These are phyloP conservation scores for Aporophyla lueneburgensis DNA, from an alignment of 2,888 invertebrate genomes.

Conservation along the genomic window DNA sequence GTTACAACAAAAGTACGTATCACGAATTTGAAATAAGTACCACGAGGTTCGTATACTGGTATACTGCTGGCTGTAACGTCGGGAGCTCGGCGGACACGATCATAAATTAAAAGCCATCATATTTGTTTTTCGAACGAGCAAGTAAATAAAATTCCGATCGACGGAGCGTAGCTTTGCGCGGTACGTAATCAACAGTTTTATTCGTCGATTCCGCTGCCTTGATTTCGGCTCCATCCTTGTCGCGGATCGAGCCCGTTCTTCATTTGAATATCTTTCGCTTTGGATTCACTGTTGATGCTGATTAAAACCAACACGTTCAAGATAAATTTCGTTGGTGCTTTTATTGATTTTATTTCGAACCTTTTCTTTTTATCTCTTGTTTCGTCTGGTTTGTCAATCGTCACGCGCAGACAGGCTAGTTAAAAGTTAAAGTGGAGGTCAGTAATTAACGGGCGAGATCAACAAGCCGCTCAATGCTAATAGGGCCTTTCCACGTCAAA, in stretches of 20 bases:
- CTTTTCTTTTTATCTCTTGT: constrained; percentile 46
- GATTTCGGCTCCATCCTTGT: constrained; percentile 81
- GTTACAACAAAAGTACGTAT: constrained; percentile 75
- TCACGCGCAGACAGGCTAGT: constrained; percentile 71
- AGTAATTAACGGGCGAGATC: constrained; percentile 89
- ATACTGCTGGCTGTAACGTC: constrained; percentile 75
- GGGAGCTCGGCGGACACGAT: constrained; percentile 77
- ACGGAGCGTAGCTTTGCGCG: constrained; percentile 86
- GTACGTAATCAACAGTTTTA: constrained; percentile 88
- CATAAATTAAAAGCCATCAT: constrained; percentile 89
- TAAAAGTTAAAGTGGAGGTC: constrained; percentile 83
- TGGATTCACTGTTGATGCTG: constrained; percentile 78
- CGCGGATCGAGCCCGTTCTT: constrained; percentile 77
- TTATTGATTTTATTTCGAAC: constrained; percentile 56
- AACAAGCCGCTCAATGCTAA: constrained; percentile 89
- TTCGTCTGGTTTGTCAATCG: constrained; percentile 71
- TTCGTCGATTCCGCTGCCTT: constrained; percentile 85
- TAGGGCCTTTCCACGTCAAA: constrained; percentile 89
- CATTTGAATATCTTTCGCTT: constrained; percentile 83
- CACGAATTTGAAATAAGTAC: constrained; percentile 77
- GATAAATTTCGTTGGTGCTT: constrained; percentile 62
- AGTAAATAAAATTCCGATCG: constrained; percentile 88
- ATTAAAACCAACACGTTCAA: constrained; percentile 80
- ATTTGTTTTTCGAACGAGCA: constrained; percentile 87
- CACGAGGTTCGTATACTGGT: constrained; percentile 60